Base-by-base conservation (phyloP, 2,797 vertebrate genomes). In the Apogon hyalosoma region DNA sequence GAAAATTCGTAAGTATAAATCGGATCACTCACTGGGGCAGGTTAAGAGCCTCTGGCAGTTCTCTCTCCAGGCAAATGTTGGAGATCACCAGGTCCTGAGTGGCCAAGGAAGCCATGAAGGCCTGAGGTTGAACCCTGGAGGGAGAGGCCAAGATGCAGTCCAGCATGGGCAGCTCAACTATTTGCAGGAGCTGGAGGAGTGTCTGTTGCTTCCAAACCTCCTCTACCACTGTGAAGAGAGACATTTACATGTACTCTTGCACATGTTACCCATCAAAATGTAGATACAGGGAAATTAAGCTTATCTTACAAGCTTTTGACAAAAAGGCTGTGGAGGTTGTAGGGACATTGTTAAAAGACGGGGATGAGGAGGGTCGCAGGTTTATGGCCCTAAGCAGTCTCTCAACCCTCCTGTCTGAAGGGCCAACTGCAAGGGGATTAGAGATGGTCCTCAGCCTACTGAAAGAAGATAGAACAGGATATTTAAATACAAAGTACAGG, bases 181-280 rank as follows among this genome's bases (percentile, higher is more conserved):
- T 72, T 75, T 96, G 96, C 70, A 97, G 88, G 78, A 98, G 88
- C 67, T 92, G 90, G 46, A 96, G 88, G 40, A 96, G 80, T 0
- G 94, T 92, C 83, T 97, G 95, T 80, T 96, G 93, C 91, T 92
- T 96, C 95, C 95, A 97, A 53, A 96, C 85, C 63, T 95, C 92
- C 38, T 93, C 92, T 48, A 95, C 90, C 81, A 93, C 95, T 96
- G 50, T 63, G 13, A 75, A 8, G 52, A 6, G 1, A 55, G 0
- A 55, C 6, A 21, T 40, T 55, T 7, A 55, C 14, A 40, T 45
- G 41, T 15, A 15, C 7, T 6, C 9, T 16, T 57, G 6, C 9
- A 41, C 6, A 3, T 3, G 12, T 1, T 12, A 59, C 0, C 4
- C 8, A 39, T 6, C 6, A 21, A 2, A 41, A 2, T n/a, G 6